A percentile compares a stretch with the other conserved stretches of the same genome.
phyloP scores from a whole-genome alignment of 2,888 invertebrate genomes.

The Tuta absoluta region DNA sequence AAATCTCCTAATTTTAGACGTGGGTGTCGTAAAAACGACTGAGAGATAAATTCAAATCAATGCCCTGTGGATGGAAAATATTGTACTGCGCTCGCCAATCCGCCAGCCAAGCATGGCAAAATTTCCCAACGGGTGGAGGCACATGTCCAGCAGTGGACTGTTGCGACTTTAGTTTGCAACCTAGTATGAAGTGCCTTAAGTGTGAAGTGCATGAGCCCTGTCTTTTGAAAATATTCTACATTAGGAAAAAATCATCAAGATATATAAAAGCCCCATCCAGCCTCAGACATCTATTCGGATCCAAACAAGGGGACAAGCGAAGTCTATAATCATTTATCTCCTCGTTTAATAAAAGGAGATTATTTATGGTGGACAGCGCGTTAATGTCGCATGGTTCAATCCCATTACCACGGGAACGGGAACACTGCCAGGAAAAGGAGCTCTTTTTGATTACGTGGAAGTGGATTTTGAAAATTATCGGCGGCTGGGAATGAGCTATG shows the following conservation, averaged over 20 bases:
- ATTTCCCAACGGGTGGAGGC: no score
- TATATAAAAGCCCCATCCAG: constrained; percentile 28
- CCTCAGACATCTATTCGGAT: background rate
- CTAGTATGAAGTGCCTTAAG: no score
- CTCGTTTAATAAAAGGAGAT: constrained; percentile 81
- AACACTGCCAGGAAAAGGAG: constrained; percentile 64
- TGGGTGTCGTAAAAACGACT: no score
- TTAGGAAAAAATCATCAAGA: background rate
- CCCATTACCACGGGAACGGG: constrained; percentile 73
- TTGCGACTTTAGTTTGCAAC: no score
- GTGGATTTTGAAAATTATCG: constrained; percentile 24
- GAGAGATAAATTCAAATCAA: no score
- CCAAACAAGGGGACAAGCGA: constrained; percentile 35
- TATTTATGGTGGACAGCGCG: constrained; percentile 69
- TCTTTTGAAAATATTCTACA: no score
- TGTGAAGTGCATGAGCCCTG: background rate
- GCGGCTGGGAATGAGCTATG: constrained; percentile 19
- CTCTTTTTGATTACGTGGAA: constrained; percentile 16
- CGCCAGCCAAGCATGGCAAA: no score
- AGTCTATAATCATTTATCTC: constrained; percentile 81
- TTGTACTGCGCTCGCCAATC: no score
- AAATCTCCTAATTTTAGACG: no score
- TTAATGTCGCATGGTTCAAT: constrained; percentile 80
- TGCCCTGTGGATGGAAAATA: no score
- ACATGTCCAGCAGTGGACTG: no score